These are phyloP conservation scores for Polia nebulosa DNA, from an alignment of 2,888 invertebrate genomes.

Conservation along the genomic window DNA sequence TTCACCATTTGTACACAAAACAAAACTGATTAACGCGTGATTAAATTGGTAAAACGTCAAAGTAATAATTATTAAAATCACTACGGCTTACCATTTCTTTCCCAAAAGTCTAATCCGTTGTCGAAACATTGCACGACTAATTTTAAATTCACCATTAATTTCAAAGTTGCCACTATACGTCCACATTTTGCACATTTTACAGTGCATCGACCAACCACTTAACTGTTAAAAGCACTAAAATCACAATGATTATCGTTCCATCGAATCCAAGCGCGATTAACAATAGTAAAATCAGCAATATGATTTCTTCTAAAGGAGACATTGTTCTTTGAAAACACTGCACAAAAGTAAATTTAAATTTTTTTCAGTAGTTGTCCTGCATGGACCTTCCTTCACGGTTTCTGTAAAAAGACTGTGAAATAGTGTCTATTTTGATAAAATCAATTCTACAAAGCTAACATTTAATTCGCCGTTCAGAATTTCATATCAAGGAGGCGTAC, in stretches of 20 bases:
- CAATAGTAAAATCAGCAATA: background rate
- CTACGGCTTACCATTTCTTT: conserved; percentile 18
- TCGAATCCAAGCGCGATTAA: background rate
- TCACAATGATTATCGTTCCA: background rate
- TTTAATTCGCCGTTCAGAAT: background rate
- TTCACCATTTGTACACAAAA: background rate
- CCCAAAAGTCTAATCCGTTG: background rate
- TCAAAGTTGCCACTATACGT: background rate
- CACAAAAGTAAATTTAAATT: background rate
- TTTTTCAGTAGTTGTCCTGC: background rate
- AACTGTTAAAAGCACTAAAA: conserved; percentile 22
- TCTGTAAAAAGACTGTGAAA: conserved; percentile 9
- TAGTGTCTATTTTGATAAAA: background rate
- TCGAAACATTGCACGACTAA: background rate
- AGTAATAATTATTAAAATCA: background rate
- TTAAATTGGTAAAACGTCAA: background rate
- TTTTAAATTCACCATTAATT: background rate
- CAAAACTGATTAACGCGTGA: background rate
- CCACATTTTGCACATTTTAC: background rate
- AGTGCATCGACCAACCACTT: background rate
- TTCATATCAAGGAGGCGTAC: background rate
- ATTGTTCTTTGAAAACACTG: background rate
- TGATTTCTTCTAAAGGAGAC: background rate
- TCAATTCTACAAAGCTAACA: background rate
- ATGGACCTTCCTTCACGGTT: conserved; percentile 1